Evolutionary conservation across 2,113 vertebrate species (phyloP), one percentile per base, ranked within the genome.

Genomic region (Forbesichthys papilliferus): DNA sequence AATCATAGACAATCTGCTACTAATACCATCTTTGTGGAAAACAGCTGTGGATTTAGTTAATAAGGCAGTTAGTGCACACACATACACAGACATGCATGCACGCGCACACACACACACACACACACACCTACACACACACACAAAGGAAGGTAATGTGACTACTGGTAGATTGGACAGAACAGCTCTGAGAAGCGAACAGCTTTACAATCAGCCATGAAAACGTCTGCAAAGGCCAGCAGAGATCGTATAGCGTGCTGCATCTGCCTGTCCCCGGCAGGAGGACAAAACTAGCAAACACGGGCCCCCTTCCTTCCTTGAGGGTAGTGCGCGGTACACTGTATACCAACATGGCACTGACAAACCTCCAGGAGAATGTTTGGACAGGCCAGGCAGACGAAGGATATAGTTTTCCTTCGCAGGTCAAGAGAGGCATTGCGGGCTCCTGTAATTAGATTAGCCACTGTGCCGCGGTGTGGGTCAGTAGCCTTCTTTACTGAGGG

Each of bases 401-500:
- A 57, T 68, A 71, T 82, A 70, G 74, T 71, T 67, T 61, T 20
- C 61, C 46, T 59, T 71, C 13, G 73, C 10, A 34, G 71, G 69
- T 68, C 78, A 83, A 81, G 80, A 84, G 63, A 87, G 86, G 81
- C 78, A 86, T 81, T 64, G 84, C 81, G 4, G 73, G 77, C 86
- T 89, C 85, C 80, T 83, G 14, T 82, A 90, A 92, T 91, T 82
- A 77, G 88, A 91, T 92, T 83, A 90, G 84, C 80, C 87, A 87
- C 81, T 81, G 80, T 78, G 82, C 82, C 66, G 52, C 68, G 78
- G 75, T 80, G 79, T 78, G 83, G 85, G 82, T 84, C 80, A 81
- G 77, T 71, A 77, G 78, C 78, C 85, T 77, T 81, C 87, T 86
- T 83, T 85, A 86, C 87, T 86, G 78, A 73, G 80, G 87, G 82